Conservation (phyloP, 2,888 invertebrate genomes). For the Lochmaea capreae region DNA sequence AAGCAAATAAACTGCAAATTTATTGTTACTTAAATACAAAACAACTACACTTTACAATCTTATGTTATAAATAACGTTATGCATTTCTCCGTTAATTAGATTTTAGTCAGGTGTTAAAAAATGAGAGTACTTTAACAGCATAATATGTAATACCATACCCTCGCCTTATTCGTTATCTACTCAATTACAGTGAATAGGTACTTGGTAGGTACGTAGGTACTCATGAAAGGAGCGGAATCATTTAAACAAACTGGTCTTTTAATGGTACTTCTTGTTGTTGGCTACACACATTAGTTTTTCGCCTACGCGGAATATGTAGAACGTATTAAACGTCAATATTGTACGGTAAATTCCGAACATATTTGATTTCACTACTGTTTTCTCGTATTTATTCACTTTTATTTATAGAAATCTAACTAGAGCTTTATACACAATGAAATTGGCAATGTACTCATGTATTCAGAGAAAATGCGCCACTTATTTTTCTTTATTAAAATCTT, state of each 20-base stretch:
- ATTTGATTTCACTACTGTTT: slow-evolving; percentile 40
- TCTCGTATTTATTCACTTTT: slow-evolving; percentile 6
- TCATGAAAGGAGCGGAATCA: slow-evolving; percentile 24
- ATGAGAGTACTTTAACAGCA: slow-evolving; percentile 3
- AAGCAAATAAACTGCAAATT: neutral
- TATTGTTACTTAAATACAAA: neutral
- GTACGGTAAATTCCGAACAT: slow-evolving; percentile 36
- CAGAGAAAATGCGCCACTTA: no score
- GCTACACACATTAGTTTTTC: slow-evolving; percentile 35
- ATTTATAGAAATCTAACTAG: neutral
- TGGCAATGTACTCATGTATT: no score
- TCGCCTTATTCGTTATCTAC: slow-evolving; percentile 17
- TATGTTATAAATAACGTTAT: neutral
- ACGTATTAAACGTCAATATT: slow-evolving; percentile 19
- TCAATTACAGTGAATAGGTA: slow-evolving; percentile 10
- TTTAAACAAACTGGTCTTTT: slow-evolving; percentile 31
- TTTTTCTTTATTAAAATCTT: neutral
- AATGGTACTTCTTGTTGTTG: slow-evolving; percentile 27
- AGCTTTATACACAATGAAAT: neutral
- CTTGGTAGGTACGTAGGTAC: slow-evolving; percentile 20
- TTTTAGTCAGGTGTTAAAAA: slow-evolving; percentile 7
- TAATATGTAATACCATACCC: slow-evolving; percentile 7
- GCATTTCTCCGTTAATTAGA: neutral
- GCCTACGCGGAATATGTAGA: slow-evolving; percentile 40
- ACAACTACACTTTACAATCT: neutral